A percentile compares a stretch with the other conserved stretches of the same genome.
phyloP scores from a whole-genome alignment of 2,113 vertebrate genomes.

The Apistogramma diplotaenia region DNA sequence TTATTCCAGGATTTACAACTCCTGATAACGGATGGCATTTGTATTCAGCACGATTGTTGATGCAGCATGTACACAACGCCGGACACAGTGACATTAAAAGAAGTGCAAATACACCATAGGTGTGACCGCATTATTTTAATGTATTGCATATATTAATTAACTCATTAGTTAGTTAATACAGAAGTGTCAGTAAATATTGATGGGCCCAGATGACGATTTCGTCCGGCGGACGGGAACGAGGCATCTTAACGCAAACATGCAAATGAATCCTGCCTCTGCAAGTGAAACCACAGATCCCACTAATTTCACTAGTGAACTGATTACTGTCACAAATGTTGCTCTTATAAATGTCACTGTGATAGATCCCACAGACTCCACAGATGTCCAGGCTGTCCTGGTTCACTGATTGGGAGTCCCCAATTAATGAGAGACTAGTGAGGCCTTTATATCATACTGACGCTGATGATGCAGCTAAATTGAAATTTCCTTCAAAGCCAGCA shows the following conservation, averaged over 20 bases:
- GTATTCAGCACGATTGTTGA: background rate
- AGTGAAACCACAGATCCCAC: background rate
- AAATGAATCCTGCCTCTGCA: background rate
- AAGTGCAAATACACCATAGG: background rate
- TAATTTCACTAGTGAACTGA: background rate
- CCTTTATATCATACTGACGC: background rate
- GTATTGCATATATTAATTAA: background rate
- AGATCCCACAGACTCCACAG: background rate
- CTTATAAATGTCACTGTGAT: background rate
- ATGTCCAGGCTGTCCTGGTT: background rate
- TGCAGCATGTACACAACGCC: background rate
- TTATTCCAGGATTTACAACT: constrained; percentile 34
- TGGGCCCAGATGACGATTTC: background rate
- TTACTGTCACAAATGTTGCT: background rate
- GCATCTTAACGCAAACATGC: background rate
- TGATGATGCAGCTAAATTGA: background rate
- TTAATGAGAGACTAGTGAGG: background rate
- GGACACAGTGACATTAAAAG: background rate
- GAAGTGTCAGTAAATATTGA: background rate
- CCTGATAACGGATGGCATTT: constrained; percentile 34
- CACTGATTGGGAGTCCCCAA: background rate
- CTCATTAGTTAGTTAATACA: background rate
- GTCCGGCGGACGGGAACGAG: background rate
- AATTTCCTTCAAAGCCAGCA: background rate
- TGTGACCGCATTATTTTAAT: background rate